phyloP scores from a whole-genome alignment of 2,888 invertebrate species.

The Cantharis nigra region DNA sequence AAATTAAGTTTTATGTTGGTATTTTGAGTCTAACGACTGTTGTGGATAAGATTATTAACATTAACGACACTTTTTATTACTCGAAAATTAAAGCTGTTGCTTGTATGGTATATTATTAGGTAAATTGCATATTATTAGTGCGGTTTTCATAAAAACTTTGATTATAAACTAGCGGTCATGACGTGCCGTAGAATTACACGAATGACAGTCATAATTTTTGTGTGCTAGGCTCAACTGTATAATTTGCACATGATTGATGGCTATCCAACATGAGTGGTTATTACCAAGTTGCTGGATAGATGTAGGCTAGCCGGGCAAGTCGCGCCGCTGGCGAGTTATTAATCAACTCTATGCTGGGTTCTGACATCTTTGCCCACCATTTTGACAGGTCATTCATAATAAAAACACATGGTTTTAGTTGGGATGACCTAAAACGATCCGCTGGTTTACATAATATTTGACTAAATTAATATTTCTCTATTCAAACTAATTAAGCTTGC shows the following conservation, averaged over 20 bases:
- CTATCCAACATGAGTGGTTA: conserved; percentile 52
- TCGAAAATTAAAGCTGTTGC: conserved; percentile 46
- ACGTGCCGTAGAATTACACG: conserved; percentile 46
- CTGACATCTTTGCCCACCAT: conserved; percentile 52
- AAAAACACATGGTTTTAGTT: conserved; percentile 47
- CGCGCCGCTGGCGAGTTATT: conserved; percentile 47
- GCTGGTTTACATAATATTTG: conserved; percentile 24
- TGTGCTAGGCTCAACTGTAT: conserved; percentile 51
- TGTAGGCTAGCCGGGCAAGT: conserved; percentile 47
- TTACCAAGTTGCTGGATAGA: conserved; percentile 49
- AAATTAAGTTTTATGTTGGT: conserved; percentile 30
- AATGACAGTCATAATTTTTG: conserved; percentile 55
- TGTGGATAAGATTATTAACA: conserved; percentile 37
- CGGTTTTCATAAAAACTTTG: conserved; percentile 38
- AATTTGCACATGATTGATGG: conserved; percentile 55
- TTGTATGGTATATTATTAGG: conserved; percentile 45
- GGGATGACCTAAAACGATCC: conserved; percentile 28
- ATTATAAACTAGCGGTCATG: conserved; percentile 37
- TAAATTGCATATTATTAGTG: conserved; percentile 50
- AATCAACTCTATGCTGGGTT: conserved; percentile 47
- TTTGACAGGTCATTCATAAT: conserved; percentile 53
- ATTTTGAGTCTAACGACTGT: conserved; percentile 33
- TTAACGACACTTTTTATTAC: conserved; percentile 46
- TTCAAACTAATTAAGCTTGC: conserved; percentile 9
- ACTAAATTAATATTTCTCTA: conserved; percentile 26